A percentile compares a stretch with the other conserved stretches of the same genome.
These are phyloP conservation scores for Hypanus sabinus DNA, from an alignment of 2,113 vertebrate species.

Conservation along the genomic window DNA sequence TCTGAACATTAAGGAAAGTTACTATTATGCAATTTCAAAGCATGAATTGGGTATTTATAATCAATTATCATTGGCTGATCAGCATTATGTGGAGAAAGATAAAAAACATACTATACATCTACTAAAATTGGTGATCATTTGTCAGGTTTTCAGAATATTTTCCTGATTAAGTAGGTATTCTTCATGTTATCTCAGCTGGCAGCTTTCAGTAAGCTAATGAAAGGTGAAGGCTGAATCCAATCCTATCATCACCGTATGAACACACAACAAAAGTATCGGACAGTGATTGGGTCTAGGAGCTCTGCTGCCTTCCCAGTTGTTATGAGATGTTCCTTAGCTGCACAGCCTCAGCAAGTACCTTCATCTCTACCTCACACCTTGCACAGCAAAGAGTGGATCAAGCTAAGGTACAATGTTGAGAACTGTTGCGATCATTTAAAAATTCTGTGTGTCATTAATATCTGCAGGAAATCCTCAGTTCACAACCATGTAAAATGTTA, in stretches of 20 bases:
- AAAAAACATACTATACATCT: not conserved
- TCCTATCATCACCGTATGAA: not conserved
- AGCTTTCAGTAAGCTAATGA: not conserved
- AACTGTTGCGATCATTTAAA: not conserved
- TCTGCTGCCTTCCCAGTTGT: not conserved
- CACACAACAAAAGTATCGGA: not conserved
- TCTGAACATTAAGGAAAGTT: not conserved
- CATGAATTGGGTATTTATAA: not conserved
- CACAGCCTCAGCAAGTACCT: conserved; percentile 60
- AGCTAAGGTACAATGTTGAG: conserved; percentile 54
- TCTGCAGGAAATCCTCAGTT: no score
- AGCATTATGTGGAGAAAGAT: not conserved
- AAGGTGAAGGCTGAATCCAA: not conserved
- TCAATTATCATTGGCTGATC: no score
- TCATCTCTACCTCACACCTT: conserved; percentile 53
- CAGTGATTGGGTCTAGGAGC: not conserved
- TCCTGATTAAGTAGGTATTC: not conserved
- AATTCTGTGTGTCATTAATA: not conserved
- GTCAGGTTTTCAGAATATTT: not conserved
- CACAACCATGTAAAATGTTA: no score
- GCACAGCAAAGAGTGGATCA: conserved; percentile 78
- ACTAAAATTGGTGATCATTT: no score
- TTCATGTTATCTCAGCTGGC: not conserved
- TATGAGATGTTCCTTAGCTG: conserved; percentile 55
- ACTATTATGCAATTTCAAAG: not conserved